phyloP scores from a whole-genome alignment of 2,888 invertebrate species.

The Lissocephala sabroskyi region DNA sequence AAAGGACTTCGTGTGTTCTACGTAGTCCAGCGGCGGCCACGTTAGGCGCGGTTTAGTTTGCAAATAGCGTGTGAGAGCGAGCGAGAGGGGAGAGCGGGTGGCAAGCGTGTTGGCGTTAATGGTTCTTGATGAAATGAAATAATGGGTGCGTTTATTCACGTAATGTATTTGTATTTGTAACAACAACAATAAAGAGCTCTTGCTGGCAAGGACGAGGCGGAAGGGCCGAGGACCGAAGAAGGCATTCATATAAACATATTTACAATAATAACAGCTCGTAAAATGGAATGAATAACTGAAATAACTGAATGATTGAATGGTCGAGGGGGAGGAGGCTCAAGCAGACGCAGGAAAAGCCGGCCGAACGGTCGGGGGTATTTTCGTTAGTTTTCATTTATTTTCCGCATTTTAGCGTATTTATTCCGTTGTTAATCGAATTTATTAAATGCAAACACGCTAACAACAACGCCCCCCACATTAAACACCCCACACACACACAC shows the following conservation, averaged over 20 bases:
- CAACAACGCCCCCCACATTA: constrained; percentile 14
- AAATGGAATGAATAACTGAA: constrained; percentile 58
- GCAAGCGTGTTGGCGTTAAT: constrained; percentile 65
- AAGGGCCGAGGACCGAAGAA: constrained; percentile 15
- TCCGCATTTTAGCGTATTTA: constrained; percentile 68
- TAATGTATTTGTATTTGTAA: constrained; percentile 66
- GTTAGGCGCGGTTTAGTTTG: background rate
- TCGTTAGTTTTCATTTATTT: constrained; percentile 67
- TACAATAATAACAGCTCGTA: constrained; percentile 67
- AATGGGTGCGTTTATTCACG: constrained; percentile 69
- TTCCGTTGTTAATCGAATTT: constrained; percentile 68
- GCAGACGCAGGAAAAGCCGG: constrained; percentile 37
- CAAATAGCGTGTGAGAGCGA: background rate
- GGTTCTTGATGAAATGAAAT: constrained; percentile 68
- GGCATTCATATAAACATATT: constrained; percentile 33
- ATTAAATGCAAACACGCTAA: constrained; percentile 69
- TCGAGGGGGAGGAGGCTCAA: background rate
- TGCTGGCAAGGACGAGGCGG: constrained; percentile 21
- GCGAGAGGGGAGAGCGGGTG: constrained; percentile 7
- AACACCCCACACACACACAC: constrained; percentile 1
- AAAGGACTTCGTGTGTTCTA: background rate
- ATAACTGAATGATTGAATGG: constrained; percentile 50
- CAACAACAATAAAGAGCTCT: no score
- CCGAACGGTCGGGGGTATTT: constrained; percentile 55
- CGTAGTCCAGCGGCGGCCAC: background rate